Base-by-base conservation (phyloP, 1,140 invertebrate species). In the Calycopis cecrops region DNA sequence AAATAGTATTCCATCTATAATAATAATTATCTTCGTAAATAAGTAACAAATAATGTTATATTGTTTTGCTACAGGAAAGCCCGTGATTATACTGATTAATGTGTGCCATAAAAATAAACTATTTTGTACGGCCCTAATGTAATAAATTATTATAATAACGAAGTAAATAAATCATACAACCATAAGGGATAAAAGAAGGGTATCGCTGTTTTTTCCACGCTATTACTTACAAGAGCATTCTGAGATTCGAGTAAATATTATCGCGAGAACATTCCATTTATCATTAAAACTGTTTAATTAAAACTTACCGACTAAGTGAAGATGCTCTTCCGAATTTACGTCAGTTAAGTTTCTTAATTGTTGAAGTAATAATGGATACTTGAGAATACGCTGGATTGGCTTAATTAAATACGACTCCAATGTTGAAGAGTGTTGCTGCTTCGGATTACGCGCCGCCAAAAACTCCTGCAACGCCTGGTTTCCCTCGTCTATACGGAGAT, bases 341-440 rank as follows among this genome's bases (percentile, higher is more conserved):
- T 97, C 95, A 47, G 97, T 98, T 61, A 99, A 92, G 88, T 97
- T 96, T 75, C 95, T 92, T 76, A 99, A 91, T 88, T 99, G 97
- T 88, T 98, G 96, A 56, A 99, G 90, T 37, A 99, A 90, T 59
- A 99, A 87, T 1, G 98, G 98, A 89, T 99, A 99, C 83, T 99
- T 99, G 55, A 99, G 91, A 87, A 99, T 98, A 88, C 98, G 91
- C 88, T 99, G 98, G 85, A 99, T 99, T 48, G 98, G 98, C 89
- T 99, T 99, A 76, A 99, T 99, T 85, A 99, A 92, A 91, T 98
- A 99, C 37, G 97, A 99, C 87, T 99, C 98, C 70, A 99, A 89
- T 11, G 97, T 98, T 67, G 96, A 96, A 50, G 97, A 98, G 88
- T 99, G 97, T 88, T 99, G 96, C 76, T 98, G 96, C 71, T 95